These are phyloP conservation scores for Trochalopteron elliotii DNA, from an alignment of 2,113 vertebrate genomes.

Conservation along the genomic window DNA sequence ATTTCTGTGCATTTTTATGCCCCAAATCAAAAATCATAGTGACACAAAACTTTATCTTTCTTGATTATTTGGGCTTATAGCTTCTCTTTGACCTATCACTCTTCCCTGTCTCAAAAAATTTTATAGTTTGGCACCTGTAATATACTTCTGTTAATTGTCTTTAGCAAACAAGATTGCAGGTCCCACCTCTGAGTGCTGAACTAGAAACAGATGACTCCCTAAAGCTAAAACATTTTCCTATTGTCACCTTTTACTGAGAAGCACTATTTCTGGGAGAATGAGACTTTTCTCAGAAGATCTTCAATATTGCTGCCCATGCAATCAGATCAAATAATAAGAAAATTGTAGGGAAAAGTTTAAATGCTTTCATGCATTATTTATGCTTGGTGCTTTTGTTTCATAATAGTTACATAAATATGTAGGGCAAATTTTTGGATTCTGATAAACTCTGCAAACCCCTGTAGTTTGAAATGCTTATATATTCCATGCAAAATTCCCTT, in stretches of 20 bases:
- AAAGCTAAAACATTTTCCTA: background rate
- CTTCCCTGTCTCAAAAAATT: background rate
- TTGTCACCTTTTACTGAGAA: background rate
- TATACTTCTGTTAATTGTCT: background rate
- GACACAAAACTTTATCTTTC: background rate
- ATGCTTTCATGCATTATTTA: background rate
- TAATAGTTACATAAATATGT: slow-evolving; percentile 5
- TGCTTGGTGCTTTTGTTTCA: background rate
- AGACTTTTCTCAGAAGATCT: background rate
- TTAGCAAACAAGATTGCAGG: background rate
- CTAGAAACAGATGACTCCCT: background rate
- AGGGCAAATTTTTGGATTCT: background rate
- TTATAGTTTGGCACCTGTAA: background rate
- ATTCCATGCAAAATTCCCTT: slow-evolving; percentile 9
- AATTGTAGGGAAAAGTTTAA: background rate
- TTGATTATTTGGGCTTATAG: background rate
- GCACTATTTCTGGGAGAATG: background rate
- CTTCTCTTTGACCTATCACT: background rate
- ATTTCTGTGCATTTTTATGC: background rate
- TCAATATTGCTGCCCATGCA: background rate
- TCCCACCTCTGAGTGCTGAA: background rate
- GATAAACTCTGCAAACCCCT: background rate
- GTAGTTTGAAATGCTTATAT: background rate
- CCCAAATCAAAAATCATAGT: background rate
- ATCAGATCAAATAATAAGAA: background rate